These are phyloP conservation scores for Loris lydekkerianus DNA, from an alignment of 2,797 vertebrate species.

Conservation along the genomic window DNA sequence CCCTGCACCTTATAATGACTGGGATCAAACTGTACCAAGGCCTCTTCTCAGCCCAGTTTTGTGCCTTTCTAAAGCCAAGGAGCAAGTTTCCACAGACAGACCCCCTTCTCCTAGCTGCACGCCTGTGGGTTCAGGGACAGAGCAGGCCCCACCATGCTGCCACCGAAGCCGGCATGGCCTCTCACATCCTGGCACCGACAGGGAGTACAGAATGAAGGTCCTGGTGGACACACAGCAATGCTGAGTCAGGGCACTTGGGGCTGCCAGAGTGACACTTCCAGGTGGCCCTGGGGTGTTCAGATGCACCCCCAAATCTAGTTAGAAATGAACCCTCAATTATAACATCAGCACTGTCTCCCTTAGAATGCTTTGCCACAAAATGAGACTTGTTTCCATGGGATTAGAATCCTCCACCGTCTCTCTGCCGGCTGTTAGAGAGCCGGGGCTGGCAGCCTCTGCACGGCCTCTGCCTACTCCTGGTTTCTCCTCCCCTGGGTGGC, in stretches of 20 bases:
- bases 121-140: background rate
- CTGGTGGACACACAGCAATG: background rate
- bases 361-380: background rate
- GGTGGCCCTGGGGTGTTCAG: background rate
- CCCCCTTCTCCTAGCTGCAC: background rate
- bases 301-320: background rate
- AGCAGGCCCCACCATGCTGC: background rate
- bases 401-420: background rate
- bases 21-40: background rate
- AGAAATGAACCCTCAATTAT: background rate
- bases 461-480: background rate
- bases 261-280: background rate
- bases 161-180: background rate
- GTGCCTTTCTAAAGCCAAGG: background rate
- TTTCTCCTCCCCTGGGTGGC: background rate
- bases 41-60: background rate
- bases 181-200: background rate
- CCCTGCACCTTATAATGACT: background rate
- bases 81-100: background rate
- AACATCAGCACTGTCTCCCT: background rate
- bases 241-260: background rate
- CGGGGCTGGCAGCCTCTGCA: background rate
- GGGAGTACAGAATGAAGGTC: background rate
- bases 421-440: background rate
- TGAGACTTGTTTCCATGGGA: background rate